Evolutionary conservation across 2,888 invertebrate species (phyloP).

Genomic region (Spodoptera picta): DNA sequence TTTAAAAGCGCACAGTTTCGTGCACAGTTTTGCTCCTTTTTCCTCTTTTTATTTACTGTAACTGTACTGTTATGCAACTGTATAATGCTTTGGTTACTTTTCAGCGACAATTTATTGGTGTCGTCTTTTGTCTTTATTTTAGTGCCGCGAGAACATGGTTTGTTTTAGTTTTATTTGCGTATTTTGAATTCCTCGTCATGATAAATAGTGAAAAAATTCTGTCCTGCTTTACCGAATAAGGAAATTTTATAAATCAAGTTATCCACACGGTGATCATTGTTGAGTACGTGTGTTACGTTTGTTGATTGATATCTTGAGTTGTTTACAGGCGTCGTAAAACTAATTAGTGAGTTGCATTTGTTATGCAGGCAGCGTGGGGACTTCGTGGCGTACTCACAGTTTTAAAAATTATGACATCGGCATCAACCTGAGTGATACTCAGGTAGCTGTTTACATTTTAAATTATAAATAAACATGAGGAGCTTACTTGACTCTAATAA

Average conservation of each 20-base stretch:
- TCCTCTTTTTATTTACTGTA: conserved; percentile 85
- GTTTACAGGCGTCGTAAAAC: conserved; percentile 68
- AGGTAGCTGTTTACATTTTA: conserved; percentile 20
- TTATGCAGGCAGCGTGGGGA: conserved; percentile 62
- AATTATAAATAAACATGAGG: conserved; percentile 23
- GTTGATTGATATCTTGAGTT: conserved; percentile 68
- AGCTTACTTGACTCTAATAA: conserved; percentile 37
- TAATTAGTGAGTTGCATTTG: conserved; percentile 65
- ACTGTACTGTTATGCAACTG: conserved; percentile 87
- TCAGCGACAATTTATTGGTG: conserved; percentile 83
- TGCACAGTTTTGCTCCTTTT: conserved; percentile 85
- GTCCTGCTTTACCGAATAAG: conserved; percentile 18
- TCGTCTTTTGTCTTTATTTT: conserved; percentile 86
- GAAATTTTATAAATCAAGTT: conserved; percentile 31
- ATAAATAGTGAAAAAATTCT: conserved; percentile 52
- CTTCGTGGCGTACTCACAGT: conserved; percentile 48
- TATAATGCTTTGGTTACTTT: conserved; percentile 87
- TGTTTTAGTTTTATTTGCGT: conserved; percentile 75
- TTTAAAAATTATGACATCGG: conserved; percentile 41
- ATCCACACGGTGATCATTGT: conserved; percentile 58
- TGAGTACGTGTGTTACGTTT: conserved; percentile 56
- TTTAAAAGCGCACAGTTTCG: conserved; percentile 88
- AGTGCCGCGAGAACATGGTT: conserved; percentile 78
- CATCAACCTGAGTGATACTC: conserved; percentile 32
- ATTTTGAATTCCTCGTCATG: conserved; percentile 69